Evolutionary conservation across 1,140 invertebrate species (phyloP).

Genomic region (Leptinotarsa texana): DNA sequence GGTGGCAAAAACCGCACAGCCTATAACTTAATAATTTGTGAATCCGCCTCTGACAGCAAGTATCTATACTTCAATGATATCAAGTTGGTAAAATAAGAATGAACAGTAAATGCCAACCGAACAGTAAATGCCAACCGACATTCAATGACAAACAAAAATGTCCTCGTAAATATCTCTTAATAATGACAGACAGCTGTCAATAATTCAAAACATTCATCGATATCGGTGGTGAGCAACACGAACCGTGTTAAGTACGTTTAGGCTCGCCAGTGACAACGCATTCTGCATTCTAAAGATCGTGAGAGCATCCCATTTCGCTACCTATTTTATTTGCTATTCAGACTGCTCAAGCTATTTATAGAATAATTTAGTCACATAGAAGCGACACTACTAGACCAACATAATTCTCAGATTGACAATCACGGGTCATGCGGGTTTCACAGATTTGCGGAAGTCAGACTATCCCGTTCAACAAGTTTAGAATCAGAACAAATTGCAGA

Average conservation of each 20-base stretch:
- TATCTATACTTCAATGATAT: too few relatives aligned
- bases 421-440: not conserved
- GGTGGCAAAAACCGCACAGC: too few relatives aligned
- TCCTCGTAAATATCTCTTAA: not conserved
- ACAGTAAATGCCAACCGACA: too few relatives aligned
- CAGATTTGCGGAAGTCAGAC: not conserved
- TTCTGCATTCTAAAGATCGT: conserved; percentile 8
- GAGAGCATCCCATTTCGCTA: conserved; percentile 5
- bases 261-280: not conserved
- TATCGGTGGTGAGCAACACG: not conserved
- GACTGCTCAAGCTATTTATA: not conserved
- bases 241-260: conserved; percentile 3
- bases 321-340: conserved; percentile 1
- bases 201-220: not conserved
- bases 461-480: not conserved
- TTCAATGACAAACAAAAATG: too few relatives aligned
- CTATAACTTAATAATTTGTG: too few relatives aligned
- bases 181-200: conserved; percentile 3
- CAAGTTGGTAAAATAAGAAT: too few relatives aligned
- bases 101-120: too few relatives aligned
- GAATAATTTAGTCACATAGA: conserved; percentile 8
- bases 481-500: too few relatives aligned
- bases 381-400: not conserved
- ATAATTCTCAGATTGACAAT: not conserved
- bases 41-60: too few relatives aligned